A percentile compares a stretch with the other conserved stretches of the same genome.
phyloP scores from a whole-genome alignment of 2,113 vertebrate genomes.

The Dicaeum eximium region DNA sequence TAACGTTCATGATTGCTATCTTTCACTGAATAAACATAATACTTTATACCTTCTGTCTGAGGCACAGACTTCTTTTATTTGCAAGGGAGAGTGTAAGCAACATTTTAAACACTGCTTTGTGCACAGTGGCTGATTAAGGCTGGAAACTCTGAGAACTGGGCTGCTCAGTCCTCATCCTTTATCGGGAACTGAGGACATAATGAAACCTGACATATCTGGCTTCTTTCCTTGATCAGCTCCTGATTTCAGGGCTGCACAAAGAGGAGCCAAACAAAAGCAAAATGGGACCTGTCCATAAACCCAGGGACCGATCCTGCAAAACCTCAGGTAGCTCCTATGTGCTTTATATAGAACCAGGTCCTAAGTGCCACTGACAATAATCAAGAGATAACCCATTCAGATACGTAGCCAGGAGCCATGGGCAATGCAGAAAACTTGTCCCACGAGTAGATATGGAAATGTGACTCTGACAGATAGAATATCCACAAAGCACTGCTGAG shows the following conservation, averaged over 20 bases:
- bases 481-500: not conserved
- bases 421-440: not conserved
- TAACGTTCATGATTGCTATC: not conserved
- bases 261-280: not conserved
- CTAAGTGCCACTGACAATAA: not conserved
- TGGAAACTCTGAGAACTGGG: slow-evolving; percentile 15
- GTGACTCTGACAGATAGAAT: not conserved
- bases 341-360: not conserved
- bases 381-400: not conserved
- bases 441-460: not conserved
- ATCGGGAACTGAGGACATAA: not conserved
- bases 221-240: not conserved
- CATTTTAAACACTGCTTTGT: not conserved
- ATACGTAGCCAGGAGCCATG: not conserved
- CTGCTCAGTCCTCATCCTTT: not conserved
- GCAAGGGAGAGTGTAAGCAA: not conserved
- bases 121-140: not conserved
- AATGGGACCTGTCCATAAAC: not conserved
- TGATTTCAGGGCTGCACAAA: not conserved
- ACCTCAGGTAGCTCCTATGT: not conserved
- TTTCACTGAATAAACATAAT: slow-evolving; percentile 32
- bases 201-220: not conserved
- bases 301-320: not conserved
- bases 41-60: not conserved
- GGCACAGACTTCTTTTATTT: slow-evolving; percentile 8